A percentile compares a stretch with the other conserved stretches of the same genome.
phyloP scores from a whole-genome alignment of 2,888 invertebrate genomes.

The Morinoia aosen region DNA sequence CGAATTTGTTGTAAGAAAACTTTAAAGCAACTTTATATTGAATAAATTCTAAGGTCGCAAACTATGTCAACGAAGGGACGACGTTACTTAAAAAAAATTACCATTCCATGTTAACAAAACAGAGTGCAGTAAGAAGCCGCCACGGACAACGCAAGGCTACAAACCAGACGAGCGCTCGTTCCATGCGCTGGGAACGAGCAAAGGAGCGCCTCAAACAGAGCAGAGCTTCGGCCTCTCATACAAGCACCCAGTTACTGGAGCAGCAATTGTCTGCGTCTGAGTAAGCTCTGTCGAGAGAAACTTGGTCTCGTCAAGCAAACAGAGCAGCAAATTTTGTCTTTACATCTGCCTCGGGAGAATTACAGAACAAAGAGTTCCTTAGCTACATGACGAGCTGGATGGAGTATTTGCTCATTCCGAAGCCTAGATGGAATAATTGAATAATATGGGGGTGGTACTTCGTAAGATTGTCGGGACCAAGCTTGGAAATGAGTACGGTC shows the following conservation, averaged over 20 bases:
- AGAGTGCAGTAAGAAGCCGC: too few relatives aligned
- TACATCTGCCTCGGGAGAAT: neutral
- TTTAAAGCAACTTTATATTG: too few relatives aligned
- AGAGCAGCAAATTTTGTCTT: neutral
- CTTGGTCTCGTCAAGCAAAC: neutral
- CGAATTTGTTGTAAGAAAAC: too few relatives aligned
- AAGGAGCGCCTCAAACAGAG: neutral
- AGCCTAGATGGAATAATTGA: neutral
- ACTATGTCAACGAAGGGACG: too few relatives aligned
- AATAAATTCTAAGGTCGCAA: too few relatives aligned
- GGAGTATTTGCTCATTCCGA: neutral
- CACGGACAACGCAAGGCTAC: too few relatives aligned
- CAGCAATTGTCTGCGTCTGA: neutral
- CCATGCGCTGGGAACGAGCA: neutral
- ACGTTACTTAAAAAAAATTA: too few relatives aligned
- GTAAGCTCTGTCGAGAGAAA: neutral
- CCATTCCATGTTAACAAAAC: too few relatives aligned
- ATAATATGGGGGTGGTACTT: neutral
- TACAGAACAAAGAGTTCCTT: neutral
- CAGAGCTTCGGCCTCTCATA: neutral
- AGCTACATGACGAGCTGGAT: neutral
- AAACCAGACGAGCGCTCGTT: too few relatives aligned
- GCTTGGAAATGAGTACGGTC: neutral
- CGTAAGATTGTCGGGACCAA: neutral
- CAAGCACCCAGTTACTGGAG: neutral